Evolutionary conservation across 2,888 invertebrate genomes (phyloP), one percentile per base, ranked within the genome.

Genomic region (Rhyacophila evoluta): DNA sequence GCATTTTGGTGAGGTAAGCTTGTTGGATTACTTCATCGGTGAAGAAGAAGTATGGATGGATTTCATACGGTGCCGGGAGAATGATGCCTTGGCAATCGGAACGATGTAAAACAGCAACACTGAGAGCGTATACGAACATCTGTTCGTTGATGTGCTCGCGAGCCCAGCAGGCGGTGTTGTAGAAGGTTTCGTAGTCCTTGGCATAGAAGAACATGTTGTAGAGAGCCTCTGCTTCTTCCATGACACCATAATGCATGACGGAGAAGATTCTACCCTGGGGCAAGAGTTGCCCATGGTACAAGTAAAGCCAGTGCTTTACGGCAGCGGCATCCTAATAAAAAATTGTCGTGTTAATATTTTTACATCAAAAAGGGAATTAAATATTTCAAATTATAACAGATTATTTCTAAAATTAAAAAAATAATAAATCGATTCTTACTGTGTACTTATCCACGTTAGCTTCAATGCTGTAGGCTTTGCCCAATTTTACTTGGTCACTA

Each of bases 41-140:
- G 85, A 93, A 91, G 89, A 94, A 94, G 86, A 91, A 91, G 83
- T 93, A 91, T 0, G 95, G 95, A 85, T 92, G 91, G 81, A 94
- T 88, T 86, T 95, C 95, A 84, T 94, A 94, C 75, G 92, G 88
- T 72, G 94, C 92, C 12, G 95, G 95, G 6, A 94, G 86, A 38
- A 92, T 87, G 74, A 95, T 86, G 27, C 92, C 92, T 83, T 92
- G 89, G 78, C 91, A 92, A 81, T 94, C 94, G 4, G 86, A 86
- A 36, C 93, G 92, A 83, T 93, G 92, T 38, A 92, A 85, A n/a
- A 94, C 88, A 10, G 92, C 93, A 25, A 91, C 87, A 78, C 90
- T 90, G 73, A 93, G 86, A 3, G 93, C 91, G 83, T 94, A 93
- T 55, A 93, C 89, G 85, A 92, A 95, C 84, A 94, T 88, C 75